Evolutionary conservation across 1,140 invertebrate species (phyloP).

Genomic region (Drosophila malerkotliana): DNA sequence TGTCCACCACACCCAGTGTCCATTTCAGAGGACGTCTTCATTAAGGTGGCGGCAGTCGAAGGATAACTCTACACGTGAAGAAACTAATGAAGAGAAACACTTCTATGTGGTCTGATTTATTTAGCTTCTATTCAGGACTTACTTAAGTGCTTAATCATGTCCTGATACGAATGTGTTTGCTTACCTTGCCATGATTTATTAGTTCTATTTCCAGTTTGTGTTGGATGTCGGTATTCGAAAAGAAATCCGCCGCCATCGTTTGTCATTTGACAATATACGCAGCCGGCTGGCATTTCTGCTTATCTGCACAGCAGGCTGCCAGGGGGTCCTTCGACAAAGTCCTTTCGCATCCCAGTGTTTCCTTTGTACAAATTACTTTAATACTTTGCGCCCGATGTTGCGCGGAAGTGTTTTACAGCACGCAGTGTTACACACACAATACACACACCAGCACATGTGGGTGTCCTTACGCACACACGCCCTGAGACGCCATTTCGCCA

Average conservation of each 20-base stretch:
- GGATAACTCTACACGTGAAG: neutral
- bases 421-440: slow-evolving; percentile 6
- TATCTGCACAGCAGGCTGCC: slow-evolving; percentile 70
- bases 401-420: slow-evolving; percentile 68
- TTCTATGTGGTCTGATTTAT: too few relatives aligned
- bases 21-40: slow-evolving; percentile 31
- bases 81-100: neutral
- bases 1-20: slow-evolving; percentile 6
- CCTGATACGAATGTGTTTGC: neutral
- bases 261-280: slow-evolving; percentile 51
- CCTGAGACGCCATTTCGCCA: slow-evolving; percentile 18
- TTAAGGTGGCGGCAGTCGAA: slow-evolving; percentile 58
- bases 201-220: slow-evolving; percentile 32
- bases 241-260: slow-evolving; percentile 39
- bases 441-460: slow-evolving; percentile 2
- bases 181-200: slow-evolving; percentile 58
- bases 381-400: slow-evolving; percentile 75
- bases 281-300: slow-evolving; percentile 44
- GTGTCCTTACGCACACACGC: slow-evolving; percentile 9
- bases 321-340: neutral
- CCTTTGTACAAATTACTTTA: slow-evolving; percentile 75
- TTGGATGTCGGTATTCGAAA: slow-evolving; percentile 30
- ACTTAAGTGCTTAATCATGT: too few relatives aligned
- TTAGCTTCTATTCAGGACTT: too few relatives aligned
- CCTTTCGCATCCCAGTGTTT: slow-evolving; percentile 25